Percentiles rank a stretch among this genome's conserved stretches.
Conservation (phyloP, 1,140 invertebrate genomes). For the Anthonomus grandis region DNA sequence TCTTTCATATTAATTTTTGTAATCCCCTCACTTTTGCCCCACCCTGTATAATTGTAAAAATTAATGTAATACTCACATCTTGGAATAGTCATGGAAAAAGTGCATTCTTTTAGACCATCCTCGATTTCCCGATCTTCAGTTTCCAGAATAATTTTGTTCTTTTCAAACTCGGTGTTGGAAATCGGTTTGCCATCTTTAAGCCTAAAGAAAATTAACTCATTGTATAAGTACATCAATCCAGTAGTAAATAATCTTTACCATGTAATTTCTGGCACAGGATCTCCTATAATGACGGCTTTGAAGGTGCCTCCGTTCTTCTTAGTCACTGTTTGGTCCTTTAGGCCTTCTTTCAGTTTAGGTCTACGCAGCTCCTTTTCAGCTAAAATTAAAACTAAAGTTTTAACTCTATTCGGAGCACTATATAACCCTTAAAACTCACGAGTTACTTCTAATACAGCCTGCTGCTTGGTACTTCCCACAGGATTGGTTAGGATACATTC, state of each 20-base stretch:
- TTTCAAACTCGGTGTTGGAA: constrained; percentile 46
- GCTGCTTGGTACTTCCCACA: constrained; percentile 67
- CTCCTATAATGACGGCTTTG: constrained; percentile 72
- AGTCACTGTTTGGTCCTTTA: constrained; percentile 65
- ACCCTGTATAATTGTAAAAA: too few relatives aligned
- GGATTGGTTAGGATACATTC: constrained; percentile 72
- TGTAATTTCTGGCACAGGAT: constrained; percentile 64
- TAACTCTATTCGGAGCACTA: background rate
- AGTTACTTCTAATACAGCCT: constrained; percentile 67
- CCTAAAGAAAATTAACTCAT: too few relatives aligned
- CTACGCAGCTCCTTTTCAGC: constrained; percentile 70
- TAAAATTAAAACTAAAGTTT: constrained; percentile 39
- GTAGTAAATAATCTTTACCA: constrained; percentile 50
- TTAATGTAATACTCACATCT: constrained; percentile 55
- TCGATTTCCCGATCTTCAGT: constrained; percentile 62
- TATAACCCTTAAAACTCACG: constrained; percentile 54
- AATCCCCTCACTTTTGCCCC: too few relatives aligned
- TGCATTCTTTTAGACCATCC: constrained; percentile 72
- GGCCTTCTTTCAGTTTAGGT: constrained; percentile 65
- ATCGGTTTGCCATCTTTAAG: constrained; percentile 52
- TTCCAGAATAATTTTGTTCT: constrained; percentile 51
- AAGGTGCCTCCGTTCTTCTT: constrained; percentile 72
- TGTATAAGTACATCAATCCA: background rate
- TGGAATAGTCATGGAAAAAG: constrained; percentile 65
- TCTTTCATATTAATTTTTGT: too few relatives aligned